These are phyloP conservation scores for Celastrina argiolus DNA, from an alignment of 2,888 invertebrate genomes.

Conservation along the genomic window DNA sequence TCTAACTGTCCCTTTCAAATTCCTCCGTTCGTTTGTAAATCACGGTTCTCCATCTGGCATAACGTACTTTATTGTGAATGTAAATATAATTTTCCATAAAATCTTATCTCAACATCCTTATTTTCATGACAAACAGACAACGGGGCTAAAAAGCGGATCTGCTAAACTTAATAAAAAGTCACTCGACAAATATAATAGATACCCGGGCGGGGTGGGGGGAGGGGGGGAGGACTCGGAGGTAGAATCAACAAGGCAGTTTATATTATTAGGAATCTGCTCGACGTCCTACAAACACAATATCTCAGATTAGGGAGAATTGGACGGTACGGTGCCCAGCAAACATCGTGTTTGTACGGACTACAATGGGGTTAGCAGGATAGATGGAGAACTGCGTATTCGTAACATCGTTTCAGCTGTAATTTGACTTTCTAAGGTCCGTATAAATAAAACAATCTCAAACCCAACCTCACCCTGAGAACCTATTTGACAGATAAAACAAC, in stretches of 20 bases:
- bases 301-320: conserved; percentile 45
- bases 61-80: neutral
- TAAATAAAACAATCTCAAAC: too few species aligned
- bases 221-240: conserved; percentile 27
- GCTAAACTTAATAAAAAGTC: conserved; percentile 26
- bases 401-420: too few species aligned
- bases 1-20: too few species aligned
- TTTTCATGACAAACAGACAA: neutral
- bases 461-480: too few species aligned
- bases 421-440: too few species aligned
- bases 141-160: conserved; percentile 23
- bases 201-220: conserved; percentile 21
- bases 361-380: too few species aligned
- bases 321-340: conserved; percentile 39
- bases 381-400: too few species aligned
- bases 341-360: conserved; percentile 44
- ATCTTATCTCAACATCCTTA: neutral
- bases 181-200: conserved; percentile 29
- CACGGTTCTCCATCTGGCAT: too few species aligned
- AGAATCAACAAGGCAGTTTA: conserved; percentile 34
- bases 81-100: neutral
- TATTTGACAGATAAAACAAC: too few species aligned
- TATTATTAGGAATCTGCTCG: conserved; percentile 38
- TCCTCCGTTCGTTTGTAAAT: too few species aligned
- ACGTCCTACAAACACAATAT: conserved; percentile 48